phyloP scores from a whole-genome alignment of 2,888 invertebrate genomes.

The Synanthedon tipuliformis region DNA sequence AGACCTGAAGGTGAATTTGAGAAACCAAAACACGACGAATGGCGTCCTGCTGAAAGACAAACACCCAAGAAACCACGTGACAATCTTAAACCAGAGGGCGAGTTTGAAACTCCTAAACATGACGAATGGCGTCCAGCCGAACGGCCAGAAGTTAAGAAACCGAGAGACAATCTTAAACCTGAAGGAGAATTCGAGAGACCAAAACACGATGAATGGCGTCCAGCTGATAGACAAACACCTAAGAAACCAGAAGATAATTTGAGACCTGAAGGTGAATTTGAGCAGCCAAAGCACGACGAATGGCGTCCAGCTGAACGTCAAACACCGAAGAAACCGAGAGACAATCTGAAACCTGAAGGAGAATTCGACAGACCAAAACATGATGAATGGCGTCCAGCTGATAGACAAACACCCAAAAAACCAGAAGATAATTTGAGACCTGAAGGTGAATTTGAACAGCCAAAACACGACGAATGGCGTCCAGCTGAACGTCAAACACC shows the following conservation, averaged over 20 bases:
- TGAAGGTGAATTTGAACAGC: conserved; percentile 65
- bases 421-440: conserved; percentile 69
- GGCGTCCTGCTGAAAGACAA: conserved; percentile 46
- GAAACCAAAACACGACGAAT: conserved; percentile 26
- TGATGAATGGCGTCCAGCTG: conserved; percentile 27
- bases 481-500: conserved; percentile 59
- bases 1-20: conserved; percentile 66
- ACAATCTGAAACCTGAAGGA: conserved; percentile 68
- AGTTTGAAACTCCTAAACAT: conserved; percentile 38
- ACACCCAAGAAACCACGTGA: conserved; percentile 35
- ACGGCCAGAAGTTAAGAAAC: conserved; percentile 20
- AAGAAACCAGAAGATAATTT: conserved; percentile 48
- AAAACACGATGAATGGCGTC: conserved; percentile 20
- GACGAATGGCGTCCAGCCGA: conserved; percentile 33
- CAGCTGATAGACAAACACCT: conserved; percentile 21
- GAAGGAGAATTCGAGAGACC: conserved; percentile 63
- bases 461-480: conserved; percentile 35
- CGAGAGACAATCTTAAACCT: conserved; percentile 65
- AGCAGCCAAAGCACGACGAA: conserved; percentile 31
- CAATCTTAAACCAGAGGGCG: conserved; percentile 45
- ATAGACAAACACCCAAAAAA: conserved; percentile 34
- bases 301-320: conserved; percentile 16
- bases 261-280: conserved; percentile 68
- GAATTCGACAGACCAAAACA: conserved; percentile 53
- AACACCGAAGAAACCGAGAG: conserved; percentile 31